Evolutionary conservation across 1,140 invertebrate genomes (phyloP).

Genomic region (Brachionus rubens): DNA sequence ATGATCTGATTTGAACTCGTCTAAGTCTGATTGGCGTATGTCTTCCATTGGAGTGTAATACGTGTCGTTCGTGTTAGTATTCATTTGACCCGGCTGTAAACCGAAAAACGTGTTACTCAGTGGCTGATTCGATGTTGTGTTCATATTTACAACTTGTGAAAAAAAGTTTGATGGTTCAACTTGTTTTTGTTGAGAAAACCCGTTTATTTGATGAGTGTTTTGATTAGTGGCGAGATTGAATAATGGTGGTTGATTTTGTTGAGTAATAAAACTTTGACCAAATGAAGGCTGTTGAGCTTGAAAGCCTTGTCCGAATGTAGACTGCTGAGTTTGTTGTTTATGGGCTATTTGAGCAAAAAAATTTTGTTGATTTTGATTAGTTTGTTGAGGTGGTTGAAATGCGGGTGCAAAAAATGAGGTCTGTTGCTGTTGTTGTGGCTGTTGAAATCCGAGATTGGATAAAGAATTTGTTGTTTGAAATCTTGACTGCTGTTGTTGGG

Average conservation of each 20-base stretch:
- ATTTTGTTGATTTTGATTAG: neutral
- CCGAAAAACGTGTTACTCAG: slow-evolving; percentile 6
- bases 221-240: neutral
- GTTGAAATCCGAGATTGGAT: no score
- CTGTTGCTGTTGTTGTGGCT: neutral
- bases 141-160: slow-evolving; percentile 11
- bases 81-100: neutral
- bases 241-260: neutral
- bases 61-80: neutral
- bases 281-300: neutral
- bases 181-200: neutral
- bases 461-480: no score
- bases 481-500: slow-evolving; percentile 8
- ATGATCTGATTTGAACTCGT: slow-evolving; percentile 34
- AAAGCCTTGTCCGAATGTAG: neutral
- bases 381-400: neutral
- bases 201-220: neutral
- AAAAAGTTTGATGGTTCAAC: neutral
- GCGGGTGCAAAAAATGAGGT: neutral
- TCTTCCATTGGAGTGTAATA: neutral
- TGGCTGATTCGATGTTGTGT: neutral
- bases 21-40: neutral
- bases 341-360: neutral
- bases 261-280: neutral
- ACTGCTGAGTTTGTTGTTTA: neutral